A percentile compares a stretch with the other conserved stretches of the same genome.
phyloP scores from a whole-genome alignment of 2,888 invertebrate species.

The Meandrusa payeni region DNA sequence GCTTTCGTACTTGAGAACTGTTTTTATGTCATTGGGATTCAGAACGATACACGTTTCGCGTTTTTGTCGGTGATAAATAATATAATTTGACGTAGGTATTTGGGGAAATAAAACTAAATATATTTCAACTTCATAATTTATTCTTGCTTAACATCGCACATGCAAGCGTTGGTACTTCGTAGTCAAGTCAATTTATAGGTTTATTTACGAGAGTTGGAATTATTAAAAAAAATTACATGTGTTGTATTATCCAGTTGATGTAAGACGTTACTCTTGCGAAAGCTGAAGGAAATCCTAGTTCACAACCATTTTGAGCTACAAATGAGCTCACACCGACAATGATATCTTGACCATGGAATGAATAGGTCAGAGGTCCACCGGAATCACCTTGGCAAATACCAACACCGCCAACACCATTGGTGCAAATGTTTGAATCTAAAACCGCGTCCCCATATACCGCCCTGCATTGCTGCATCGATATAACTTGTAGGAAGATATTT shows the following conservation, averaged over 20 bases:
- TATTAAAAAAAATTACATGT: constrained; percentile 32
- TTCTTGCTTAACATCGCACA: constrained; percentile 2
- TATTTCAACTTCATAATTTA: constrained; percentile 7
- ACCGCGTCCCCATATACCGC: constrained; percentile 43
- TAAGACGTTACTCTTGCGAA: constrained; percentile 54
- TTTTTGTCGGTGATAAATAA: constrained; percentile 18
- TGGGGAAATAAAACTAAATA: constrained; percentile 6
- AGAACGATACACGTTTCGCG: constrained; percentile 6
- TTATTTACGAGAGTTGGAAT: constrained; percentile 13
- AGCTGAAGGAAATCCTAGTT: constrained; percentile 56
- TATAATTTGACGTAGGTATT: constrained; percentile 1
- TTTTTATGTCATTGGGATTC: constrained; percentile 20
- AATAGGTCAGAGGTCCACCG: constrained; percentile 54
- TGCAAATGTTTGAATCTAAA: constrained; percentile 57
- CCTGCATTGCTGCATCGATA: constrained; percentile 44
- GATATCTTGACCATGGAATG: constrained; percentile 41
- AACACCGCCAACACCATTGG: constrained; percentile 53
- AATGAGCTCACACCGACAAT: constrained; percentile 64
- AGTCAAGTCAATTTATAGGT: not conserved
- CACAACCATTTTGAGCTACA: constrained; percentile 56
- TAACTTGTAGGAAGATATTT: constrained; percentile 49
- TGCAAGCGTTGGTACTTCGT: constrained; percentile 3
- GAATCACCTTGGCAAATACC: constrained; percentile 67
- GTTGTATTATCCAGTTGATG: constrained; percentile 48
- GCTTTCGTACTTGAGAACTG: constrained; percentile 15